Percentiles rank a stretch among this genome's conserved stretches.
Evolutionary conservation across 2,888 invertebrate species (phyloP).

Genomic region (Mythimna vitellina): DNA sequence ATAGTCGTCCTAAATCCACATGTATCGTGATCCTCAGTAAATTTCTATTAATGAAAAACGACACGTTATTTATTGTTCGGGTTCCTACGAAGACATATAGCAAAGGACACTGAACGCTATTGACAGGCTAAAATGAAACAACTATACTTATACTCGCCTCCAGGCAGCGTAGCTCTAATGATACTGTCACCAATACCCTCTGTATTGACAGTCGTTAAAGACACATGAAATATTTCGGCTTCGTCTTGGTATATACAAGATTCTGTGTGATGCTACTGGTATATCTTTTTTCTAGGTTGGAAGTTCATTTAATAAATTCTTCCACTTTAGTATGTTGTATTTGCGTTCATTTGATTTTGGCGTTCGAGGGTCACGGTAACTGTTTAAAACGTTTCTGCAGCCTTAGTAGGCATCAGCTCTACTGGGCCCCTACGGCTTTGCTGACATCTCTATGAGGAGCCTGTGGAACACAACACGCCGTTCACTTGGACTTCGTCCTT

Average conservation of each 20-base stretch:
- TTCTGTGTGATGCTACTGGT: neutral
- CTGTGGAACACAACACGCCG: no score
- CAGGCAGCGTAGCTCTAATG: neutral
- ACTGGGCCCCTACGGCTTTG: no score
- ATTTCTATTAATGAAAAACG: neutral
- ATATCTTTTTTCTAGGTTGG: no score
- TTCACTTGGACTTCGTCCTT: no score
- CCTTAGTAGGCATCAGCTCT: no score
- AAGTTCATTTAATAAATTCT: no score
- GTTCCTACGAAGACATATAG: neutral
- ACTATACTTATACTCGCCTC: neutral
- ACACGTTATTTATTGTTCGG: neutral
- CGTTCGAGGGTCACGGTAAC: no score
- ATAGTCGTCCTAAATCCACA: neutral
- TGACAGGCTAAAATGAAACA: neutral
- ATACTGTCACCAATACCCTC: neutral
- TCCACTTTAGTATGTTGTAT: no score
- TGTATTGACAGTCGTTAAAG: neutral
- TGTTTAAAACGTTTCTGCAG: no score
- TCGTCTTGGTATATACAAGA: neutral
- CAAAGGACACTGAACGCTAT: neutral
- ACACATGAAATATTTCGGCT: neutral
- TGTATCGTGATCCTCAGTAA: neutral
- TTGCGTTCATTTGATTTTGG: no score
- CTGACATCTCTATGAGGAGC: no score